Conservation (phyloP, 2,888 invertebrate species). For the Tipula lateralis region DNA sequence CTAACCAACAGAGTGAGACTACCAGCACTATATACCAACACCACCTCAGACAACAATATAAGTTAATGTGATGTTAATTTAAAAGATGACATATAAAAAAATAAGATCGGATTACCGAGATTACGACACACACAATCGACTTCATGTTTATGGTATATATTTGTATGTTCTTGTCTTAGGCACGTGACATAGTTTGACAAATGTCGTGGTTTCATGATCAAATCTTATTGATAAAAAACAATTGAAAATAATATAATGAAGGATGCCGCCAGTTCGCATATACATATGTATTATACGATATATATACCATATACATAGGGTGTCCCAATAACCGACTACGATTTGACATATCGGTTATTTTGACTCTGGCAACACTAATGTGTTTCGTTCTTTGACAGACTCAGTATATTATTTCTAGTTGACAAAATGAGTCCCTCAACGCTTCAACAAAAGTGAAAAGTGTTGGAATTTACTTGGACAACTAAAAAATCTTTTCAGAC, state of each 20-base stretch:
- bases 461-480: too few relatives aligned
- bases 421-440: too few relatives aligned
- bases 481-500: too few relatives aligned
- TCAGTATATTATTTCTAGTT: too few relatives aligned
- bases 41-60: neutral
- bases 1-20: neutral
- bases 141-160: neutral
- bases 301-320: too few relatives aligned
- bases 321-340: too few relatives aligned
- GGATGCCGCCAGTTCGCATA: neutral
- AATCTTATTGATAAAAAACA: neutral
- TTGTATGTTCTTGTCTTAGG: neutral
- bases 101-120: constrained; percentile 11
- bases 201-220: neutral
- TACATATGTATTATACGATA: neutral
- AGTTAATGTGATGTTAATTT: constrained; percentile 5
- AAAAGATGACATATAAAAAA: constrained; percentile 13
- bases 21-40: too few relatives aligned
- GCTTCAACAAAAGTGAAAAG: too few relatives aligned
- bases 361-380: too few relatives aligned
- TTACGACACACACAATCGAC: neutral
- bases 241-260: neutral
- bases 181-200: constrained; percentile 19
- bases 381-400: too few relatives aligned
- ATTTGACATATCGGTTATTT: too few relatives aligned